Base-by-base conservation (phyloP, 2,888 invertebrate genomes). In the Tiliacea citrago region DNA sequence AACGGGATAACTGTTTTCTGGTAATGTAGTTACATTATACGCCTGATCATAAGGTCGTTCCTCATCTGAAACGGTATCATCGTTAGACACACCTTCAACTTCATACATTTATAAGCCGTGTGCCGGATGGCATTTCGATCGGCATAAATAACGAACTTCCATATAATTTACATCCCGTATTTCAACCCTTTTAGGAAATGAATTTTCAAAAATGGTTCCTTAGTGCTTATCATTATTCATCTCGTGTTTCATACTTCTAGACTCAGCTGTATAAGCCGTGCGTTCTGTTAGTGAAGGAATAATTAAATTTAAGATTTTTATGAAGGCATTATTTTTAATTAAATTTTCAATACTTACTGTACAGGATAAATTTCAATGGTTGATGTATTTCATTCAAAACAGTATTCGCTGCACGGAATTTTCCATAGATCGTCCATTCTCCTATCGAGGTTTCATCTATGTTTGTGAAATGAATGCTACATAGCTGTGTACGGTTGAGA, bases 401-500 rank as follows among this genome's bases (percentile, higher is more conserved):
- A 0, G 18, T 0, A 10, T 69, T 0, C 8, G 16, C 53, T 18
- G 79, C 42, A 53, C 80, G 77, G 71, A 90, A 92, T 69, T 75
- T 79, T 21, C 90, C 91, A 73, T 91, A 90, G 12, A 92, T 71
- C 18, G 81, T 76, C 93, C 93, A 93, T 21, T 89, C 67, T 8
- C 92, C 92, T 35, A 93, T 68, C 69, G 86, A 82, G 1, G 73
- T 63, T 0, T 18, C 45, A 16, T 87, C 81, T 16, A 92, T 87
- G n/a, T 91, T 88, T 6, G 86, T 88, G 61, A 93, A 88, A 21
- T 83, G 75, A 24, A 92, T 82, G 65, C 87, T 88, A 69, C 93
- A 93, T 13, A 82, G 61, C 24, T 73, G 63, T 39, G 1, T 1
- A 58, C 18, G 68, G 29, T 72, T 71, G 0, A 73, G 62, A 29